Base-by-base conservation (phyloP, 1,140 invertebrate species). In the Drosophila athabasca region DNA sequence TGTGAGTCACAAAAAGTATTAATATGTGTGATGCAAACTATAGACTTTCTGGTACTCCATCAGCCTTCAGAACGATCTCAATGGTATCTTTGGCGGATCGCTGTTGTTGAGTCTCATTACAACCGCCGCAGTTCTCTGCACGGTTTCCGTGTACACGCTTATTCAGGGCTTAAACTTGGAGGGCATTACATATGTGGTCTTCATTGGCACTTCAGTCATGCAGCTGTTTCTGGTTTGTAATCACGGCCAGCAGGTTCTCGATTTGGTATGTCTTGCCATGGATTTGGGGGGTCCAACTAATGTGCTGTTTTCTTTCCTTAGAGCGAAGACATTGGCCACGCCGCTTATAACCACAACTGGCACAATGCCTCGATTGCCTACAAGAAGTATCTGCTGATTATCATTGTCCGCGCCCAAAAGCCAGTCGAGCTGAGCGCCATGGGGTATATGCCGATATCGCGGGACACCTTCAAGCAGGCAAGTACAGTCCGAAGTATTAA, bases 381-480 rank as follows among this genome's bases (percentile, higher is more conserved):
- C 54, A 88, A 87, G 24, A 87, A 70, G 46, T 48, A 52, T 6
- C 11, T 87, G 8, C 31, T 87, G 1, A 68, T 71, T 15, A 79
- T 88, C 7, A 82, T 88, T 8, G 58, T 54, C 0, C 57, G 76
- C 3, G 50, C 82, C 0, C 83, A 88, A 26, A 52, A 64, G 19
- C 62, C 71, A 1, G 65, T 62, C 0, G 69, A 82, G 13, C 17
- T 79, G 1, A 88, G 29, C 24, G 79, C 79, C 17, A 60, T 70
- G 52, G 76, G 76, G 6, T 82, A 74, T 69, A 39, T 76, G 24
- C 41, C 82, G 8, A 69, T 88, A n/a, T 76, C 70, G 22, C 51
- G 79, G 44, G 68, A 65, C n/a, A 79, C 76, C 3, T 88, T 88
- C 41, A 79, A 76, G 24, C 69, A 79, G 73, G 83, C 76, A 52